A percentile compares a stretch with the other conserved stretches of the same genome.
Evolutionary conservation across 2,888 invertebrate genomes (phyloP).

Genomic region (Eilema depressum): DNA sequence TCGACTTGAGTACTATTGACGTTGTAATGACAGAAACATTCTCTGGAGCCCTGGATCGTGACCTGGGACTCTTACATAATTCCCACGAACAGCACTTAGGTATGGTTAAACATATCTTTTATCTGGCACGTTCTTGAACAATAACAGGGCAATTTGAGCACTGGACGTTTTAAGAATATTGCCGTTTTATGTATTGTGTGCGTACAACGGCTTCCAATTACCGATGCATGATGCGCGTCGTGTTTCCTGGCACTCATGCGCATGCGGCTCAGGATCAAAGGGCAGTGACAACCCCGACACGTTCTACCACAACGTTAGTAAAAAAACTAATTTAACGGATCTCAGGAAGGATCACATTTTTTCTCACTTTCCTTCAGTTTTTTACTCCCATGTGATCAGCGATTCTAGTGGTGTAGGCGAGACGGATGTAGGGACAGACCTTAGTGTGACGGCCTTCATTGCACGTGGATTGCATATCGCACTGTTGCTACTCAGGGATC

Average conservation of each 20-base stretch:
- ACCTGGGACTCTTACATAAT: slow-evolving; percentile 58
- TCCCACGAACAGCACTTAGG: slow-evolving; percentile 66
- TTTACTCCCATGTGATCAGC: slow-evolving; percentile 65
- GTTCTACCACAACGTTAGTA: slow-evolving; percentile 48
- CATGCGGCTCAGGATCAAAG: slow-evolving; percentile 63
- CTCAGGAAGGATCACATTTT: slow-evolving; percentile 59
- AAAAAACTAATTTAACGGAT: slow-evolving; percentile 71
- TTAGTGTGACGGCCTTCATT: slow-evolving; percentile 67
- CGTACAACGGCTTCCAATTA: slow-evolving; percentile 58
- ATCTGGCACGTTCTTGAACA: slow-evolving; percentile 52
- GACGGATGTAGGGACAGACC: slow-evolving; percentile 73
- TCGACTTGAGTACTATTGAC: slow-evolving; percentile 47
- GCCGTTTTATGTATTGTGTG: slow-evolving; percentile 44
- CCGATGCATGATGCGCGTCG: slow-evolving; percentile 65
- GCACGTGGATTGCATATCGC: slow-evolving; percentile 73
- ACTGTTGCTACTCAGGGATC: slow-evolving; percentile 55
- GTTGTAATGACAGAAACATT: slow-evolving; percentile 68
- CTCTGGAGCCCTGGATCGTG: slow-evolving; percentile 64
- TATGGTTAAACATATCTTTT: slow-evolving; percentile 52
- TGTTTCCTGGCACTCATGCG: slow-evolving; percentile 64
- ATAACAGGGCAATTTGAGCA: slow-evolving; percentile 55
- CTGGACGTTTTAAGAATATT: slow-evolving; percentile 49
- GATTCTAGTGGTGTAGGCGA: slow-evolving; percentile 68
- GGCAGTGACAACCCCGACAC: slow-evolving; percentile 53
- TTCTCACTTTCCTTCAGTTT: slow-evolving; percentile 60